These are phyloP conservation scores for Parazoanthus darwini DNA, from an alignment of 92 coral and sea anemone genomes.

Conservation along the genomic window DNA sequence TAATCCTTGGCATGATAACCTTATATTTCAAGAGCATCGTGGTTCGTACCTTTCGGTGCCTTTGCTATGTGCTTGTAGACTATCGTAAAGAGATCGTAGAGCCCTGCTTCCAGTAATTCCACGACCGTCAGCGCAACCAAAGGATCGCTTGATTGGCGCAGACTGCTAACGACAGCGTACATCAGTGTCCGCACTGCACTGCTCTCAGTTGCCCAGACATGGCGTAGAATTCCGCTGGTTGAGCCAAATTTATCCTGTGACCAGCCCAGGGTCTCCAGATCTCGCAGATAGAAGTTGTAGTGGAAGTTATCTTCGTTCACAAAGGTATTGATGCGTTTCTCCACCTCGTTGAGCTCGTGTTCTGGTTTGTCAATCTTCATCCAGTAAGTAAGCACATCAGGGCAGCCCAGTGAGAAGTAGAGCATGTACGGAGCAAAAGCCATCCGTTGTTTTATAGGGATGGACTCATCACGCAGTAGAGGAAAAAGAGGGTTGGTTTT, in stretches of 20 bases:
- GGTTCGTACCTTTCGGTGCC: neutral
- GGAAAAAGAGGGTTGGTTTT: conserved; percentile 31
- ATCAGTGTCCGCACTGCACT: conserved; percentile 14
- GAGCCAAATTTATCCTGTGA: conserved; percentile 34
- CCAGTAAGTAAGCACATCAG: conserved; percentile 36
- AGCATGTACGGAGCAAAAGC: conserved; percentile 31
- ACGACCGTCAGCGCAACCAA: conserved; percentile 11
- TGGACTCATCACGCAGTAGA: conserved; percentile 16
- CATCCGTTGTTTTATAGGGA: conserved; percentile 14
- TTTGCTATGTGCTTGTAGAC: conserved; percentile 28
- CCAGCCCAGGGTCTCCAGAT: conserved; percentile 23
- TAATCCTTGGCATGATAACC: no score
- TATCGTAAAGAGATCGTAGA: conserved; percentile 20
- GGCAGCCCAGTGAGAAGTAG: conserved; percentile 10
- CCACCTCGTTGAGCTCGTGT: conserved; percentile 23
- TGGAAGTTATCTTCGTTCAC: conserved; percentile 36
- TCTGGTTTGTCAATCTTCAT: conserved; percentile 38
- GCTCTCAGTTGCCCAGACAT: conserved; percentile 38
- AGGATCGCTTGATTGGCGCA: conserved; percentile 34
- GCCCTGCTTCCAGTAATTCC: conserved; percentile 24
- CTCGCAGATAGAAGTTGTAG: conserved; percentile 37
- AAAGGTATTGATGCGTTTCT: conserved; percentile 34
- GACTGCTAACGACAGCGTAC: conserved; percentile 27
- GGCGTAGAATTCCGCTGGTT: conserved; percentile 23
- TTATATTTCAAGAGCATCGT: no score